These are phyloP conservation scores for Asarcornis scutulata DNA, from an alignment of 2,113 vertebrate species.

Conservation along the genomic window DNA sequence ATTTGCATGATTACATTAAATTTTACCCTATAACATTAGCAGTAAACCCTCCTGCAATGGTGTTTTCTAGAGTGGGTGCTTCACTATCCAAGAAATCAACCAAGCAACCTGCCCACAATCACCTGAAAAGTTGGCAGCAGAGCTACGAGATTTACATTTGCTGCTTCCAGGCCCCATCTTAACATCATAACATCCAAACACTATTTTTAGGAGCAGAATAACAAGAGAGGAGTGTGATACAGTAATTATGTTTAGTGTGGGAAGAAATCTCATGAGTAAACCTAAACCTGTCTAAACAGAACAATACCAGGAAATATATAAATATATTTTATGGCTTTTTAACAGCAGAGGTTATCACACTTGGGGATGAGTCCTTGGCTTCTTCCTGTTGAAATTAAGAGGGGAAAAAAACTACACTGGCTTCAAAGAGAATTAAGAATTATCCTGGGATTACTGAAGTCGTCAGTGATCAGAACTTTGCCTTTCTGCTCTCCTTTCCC, in stretches of 20 bases:
- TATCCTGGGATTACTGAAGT: conserved; percentile 34
- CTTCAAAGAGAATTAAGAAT: conserved; percentile 56
- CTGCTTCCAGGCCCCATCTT: not conserved
- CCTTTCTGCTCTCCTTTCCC: conserved; percentile 47
- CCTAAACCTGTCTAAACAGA: conserved; percentile 10
- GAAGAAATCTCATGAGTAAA: not conserved
- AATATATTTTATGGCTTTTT: not conserved
- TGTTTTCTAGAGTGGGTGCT: not conserved
- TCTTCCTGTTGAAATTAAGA: conserved; percentile 47
- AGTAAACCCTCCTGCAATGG: not conserved
- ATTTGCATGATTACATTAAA: not conserved
- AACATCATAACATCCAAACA: not conserved
- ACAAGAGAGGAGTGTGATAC: not conserved
- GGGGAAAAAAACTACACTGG: not conserved
- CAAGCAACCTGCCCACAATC: not conserved
- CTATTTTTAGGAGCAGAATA: not conserved
- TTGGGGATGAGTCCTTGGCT: not conserved
- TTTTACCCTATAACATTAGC: not conserved
- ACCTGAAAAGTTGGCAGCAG: not conserved
- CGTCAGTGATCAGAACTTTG: not conserved
- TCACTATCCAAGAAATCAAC: not conserved
- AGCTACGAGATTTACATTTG: not conserved
- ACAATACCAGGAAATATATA: not conserved
- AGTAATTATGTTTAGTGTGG: not conserved
- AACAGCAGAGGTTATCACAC: not conserved